Evolutionary conservation across 2,797 vertebrate species (phyloP), one percentile per base, ranked within the genome.

Genomic region (Glyptemys insculpta): DNA sequence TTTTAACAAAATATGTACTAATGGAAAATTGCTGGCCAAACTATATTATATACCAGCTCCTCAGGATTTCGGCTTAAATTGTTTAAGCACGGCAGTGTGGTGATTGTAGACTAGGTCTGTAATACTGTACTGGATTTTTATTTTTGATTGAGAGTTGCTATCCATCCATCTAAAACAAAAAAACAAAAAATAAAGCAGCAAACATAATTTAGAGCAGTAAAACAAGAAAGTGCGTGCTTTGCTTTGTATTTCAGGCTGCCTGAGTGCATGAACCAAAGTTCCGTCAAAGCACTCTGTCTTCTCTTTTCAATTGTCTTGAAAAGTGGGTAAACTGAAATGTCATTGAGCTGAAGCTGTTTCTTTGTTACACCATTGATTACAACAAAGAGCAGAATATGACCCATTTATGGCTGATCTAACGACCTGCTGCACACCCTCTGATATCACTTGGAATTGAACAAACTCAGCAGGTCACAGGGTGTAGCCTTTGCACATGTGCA

Each of bases 331-430:
- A 81, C 87, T 89, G 9, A 92, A 95, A 93, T 83, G 90, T 91
- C 90, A 82, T 79, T 95, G 86, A 92, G 86, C 93, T 93, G 93
- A 78, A 89, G 83, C 41, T 81, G 91, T 74, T 81, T 96, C 95
- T 8, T 88, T 91, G 85, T 91, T 97, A 91, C 87, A 80, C 92
- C 95, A 94, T 79, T 96, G 94, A 72, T 91, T 95, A n/a, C 86
- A 95, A 12, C 82, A 88, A 91, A 47, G 11, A 76, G 11, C 41
- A 47, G 72, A 85, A 93, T 65, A 84, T 93, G 47, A 93, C 87
- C 90, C 92, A 89, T 62, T 1, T 6, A 72, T 93, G 94, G 87
- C 82, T 91, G 94, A 86, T 88, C 94, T 78, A 53, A 72, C 94
- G 89, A 29, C 91, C 92, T 92, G 52, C 3, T 57, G 90, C 72